Evolutionary conservation across 2,888 invertebrate genomes (phyloP).

Genomic region (Lobophora halterata): DNA sequence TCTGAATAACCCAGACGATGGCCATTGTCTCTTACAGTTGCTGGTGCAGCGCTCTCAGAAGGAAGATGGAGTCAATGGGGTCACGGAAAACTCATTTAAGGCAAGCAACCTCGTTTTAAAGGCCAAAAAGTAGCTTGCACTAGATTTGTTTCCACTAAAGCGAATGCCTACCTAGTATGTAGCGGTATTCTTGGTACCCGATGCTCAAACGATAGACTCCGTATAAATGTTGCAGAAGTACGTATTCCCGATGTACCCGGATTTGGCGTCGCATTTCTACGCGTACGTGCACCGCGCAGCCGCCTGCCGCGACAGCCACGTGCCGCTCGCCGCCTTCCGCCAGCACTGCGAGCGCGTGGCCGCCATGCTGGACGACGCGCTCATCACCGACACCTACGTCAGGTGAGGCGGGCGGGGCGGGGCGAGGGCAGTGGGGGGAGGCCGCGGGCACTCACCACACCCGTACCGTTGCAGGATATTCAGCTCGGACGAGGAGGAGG

Average conservation of each 20-base stretch:
- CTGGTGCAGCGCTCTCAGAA: slow-evolving; percentile 85
- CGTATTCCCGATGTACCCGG: slow-evolving; percentile 89
- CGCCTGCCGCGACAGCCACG: slow-evolving; percentile 82
- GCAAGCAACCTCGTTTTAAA: slow-evolving; percentile 64
- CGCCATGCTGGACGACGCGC: slow-evolving; percentile 78
- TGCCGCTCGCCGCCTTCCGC: slow-evolving; percentile 84
- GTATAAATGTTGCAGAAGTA: slow-evolving; percentile 85
- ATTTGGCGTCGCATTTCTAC: slow-evolving; percentile 86
- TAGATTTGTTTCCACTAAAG: no score
- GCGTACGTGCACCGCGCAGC: slow-evolving; percentile 81
- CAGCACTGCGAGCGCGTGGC: slow-evolving; percentile 86
- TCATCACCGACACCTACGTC: slow-evolving; percentile 85
- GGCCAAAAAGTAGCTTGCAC: no score
- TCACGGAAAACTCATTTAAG: slow-evolving; percentile 84
- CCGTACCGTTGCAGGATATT: slow-evolving; percentile 69
- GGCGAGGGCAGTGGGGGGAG: no score
- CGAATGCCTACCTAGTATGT: no score
- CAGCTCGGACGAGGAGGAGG: slow-evolving; percentile 75
- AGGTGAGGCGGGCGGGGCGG: slow-evolving; percentile 37
- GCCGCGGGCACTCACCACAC: no score
- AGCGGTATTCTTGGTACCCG: no score
- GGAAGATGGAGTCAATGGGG: slow-evolving; percentile 86
- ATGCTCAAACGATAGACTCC: no score
- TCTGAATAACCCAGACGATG: no score
- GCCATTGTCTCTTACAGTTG: slow-evolving; percentile 79